Conservation (phyloP, 2,888 invertebrate species). For the Matsumyia berberina region DNA sequence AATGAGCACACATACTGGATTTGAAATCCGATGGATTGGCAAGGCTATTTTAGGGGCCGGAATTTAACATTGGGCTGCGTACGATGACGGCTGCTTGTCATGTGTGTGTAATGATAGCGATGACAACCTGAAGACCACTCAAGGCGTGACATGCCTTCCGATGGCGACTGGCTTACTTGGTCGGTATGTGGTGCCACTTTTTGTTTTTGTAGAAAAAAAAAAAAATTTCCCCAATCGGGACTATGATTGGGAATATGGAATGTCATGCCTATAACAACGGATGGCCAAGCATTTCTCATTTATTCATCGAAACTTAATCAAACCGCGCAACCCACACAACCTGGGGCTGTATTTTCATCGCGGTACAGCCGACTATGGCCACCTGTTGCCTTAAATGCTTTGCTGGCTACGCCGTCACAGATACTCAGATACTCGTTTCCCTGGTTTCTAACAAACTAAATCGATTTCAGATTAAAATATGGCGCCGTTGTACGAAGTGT, state of each 20-base stretch:
- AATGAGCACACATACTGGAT: slow-evolving; percentile 37
- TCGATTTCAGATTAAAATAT: slow-evolving; percentile 62
- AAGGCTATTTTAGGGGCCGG: slow-evolving; percentile 43
- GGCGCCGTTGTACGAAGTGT: slow-evolving; percentile 62
- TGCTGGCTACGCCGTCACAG: slow-evolving; percentile 47
- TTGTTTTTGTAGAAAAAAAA: background rate
- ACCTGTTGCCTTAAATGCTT: slow-evolving; percentile 62
- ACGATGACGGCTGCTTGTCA: slow-evolving; percentile 7
- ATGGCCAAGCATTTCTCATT: slow-evolving; percentile 25
- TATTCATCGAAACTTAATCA: slow-evolving; percentile 37
- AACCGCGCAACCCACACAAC: slow-evolving; percentile 12
- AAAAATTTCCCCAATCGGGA: slow-evolving; percentile 24
- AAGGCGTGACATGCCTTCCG: slow-evolving; percentile 41
- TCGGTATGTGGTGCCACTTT: slow-evolving; percentile 1
- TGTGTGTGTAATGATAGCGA: slow-evolving; percentile 11
- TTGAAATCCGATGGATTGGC: slow-evolving; percentile 23
- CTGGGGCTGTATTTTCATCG: slow-evolving; percentile 2
- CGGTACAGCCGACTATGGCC: slow-evolving; percentile 27
- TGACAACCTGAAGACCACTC: slow-evolving; percentile 11
- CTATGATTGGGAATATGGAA: slow-evolving; percentile 36
- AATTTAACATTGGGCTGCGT: slow-evolving; percentile 13
- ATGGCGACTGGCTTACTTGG: slow-evolving; percentile 7
- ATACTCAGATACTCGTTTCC: slow-evolving; percentile 46
- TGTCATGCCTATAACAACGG: slow-evolving; percentile 22
- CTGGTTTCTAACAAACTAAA: slow-evolving; percentile 51